phyloP scores from a whole-genome alignment of 2,797 vertebrate species.

The Allobates femoralis region DNA sequence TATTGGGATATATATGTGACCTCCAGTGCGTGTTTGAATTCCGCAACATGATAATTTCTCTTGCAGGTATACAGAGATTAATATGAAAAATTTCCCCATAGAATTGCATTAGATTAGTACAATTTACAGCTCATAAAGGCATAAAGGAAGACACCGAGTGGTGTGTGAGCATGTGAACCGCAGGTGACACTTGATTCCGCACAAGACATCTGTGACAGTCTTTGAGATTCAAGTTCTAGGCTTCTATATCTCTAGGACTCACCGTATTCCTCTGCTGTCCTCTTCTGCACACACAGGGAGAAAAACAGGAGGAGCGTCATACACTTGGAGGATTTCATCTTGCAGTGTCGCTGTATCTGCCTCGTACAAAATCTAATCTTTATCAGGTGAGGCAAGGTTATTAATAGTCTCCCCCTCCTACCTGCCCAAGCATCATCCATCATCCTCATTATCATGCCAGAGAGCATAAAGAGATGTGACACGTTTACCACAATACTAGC shows the following conservation, averaged over 20 bases:
- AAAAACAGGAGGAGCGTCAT: not conserved
- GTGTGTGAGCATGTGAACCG: no score
- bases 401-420: slow-evolving; percentile 32
- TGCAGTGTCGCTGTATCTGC: not conserved
- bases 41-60: no score
- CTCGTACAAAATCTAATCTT: not conserved
- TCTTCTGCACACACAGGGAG: not conserved
- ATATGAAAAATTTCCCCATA: no score
- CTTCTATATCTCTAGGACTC: not conserved
- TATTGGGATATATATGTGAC: no score
- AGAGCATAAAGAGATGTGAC: not conserved
- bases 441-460: slow-evolving; percentile 1
- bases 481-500: not conserved
- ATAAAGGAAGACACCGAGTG: no score
- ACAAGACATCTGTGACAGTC: no score
- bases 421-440: not conserved
- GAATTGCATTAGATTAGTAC: no score
- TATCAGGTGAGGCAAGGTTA: slow-evolving; percentile 17
- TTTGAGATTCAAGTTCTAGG: not conserved
- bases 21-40: no score
- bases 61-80: no score
- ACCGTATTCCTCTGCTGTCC: slow-evolving; percentile 22
- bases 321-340: not conserved
- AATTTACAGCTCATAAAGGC: no score
- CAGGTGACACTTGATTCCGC: no score